Evolutionary conservation across 2,797 vertebrate genomes (phyloP), one percentile per base, ranked within the genome.

Genomic region (Anguilla pacifica): DNA sequence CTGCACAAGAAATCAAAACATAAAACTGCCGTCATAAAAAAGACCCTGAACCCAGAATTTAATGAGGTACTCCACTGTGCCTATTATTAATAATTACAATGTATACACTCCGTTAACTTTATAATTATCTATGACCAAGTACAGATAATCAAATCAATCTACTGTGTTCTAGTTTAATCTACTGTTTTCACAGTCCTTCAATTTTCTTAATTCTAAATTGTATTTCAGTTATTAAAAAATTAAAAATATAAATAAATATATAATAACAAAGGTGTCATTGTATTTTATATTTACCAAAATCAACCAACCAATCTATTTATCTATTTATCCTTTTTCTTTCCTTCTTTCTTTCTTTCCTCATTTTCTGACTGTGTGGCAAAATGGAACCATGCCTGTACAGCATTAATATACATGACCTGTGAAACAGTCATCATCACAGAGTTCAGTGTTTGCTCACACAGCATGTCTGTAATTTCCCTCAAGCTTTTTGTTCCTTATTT

Each of bases 1-100:
- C 93, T 97, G 89, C 96, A 97, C 90, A 98, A 98, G 93, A 98
- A 97, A 91, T 98, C 97, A 79, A 98, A 98, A 94, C 97, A 98
- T 92, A 98, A 98, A 95, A 98, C 97, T 0, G 95, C 95, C 0
- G 97, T 98, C 64, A 98, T 97, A 91, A 98, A 98, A 94, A 98
- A 98, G 94, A 98, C 97, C 0, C 95, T 98, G 49, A 98, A 98
- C 91, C 97, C 97, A 0, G 97, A 98, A 93, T 98, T 97, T 94
- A 98, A 98, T 84, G 97, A 98, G 97, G 97, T 98, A 94, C 31
- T 79, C 35, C 35, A 79, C 35, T 79, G 64, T 70, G 64, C 25
- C 64, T 61, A 28, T 70, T n/a, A 79, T 39, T 46, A 79, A 35
- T 15, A 72, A 17, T 7, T 6, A 79, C 74, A 46, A 79, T 74